A percentile compares a stretch with the other conserved stretches of the same genome.
Conservation (phyloP, 2,797 vertebrate genomes). For the Rhinophrynus dorsalis region DNA sequence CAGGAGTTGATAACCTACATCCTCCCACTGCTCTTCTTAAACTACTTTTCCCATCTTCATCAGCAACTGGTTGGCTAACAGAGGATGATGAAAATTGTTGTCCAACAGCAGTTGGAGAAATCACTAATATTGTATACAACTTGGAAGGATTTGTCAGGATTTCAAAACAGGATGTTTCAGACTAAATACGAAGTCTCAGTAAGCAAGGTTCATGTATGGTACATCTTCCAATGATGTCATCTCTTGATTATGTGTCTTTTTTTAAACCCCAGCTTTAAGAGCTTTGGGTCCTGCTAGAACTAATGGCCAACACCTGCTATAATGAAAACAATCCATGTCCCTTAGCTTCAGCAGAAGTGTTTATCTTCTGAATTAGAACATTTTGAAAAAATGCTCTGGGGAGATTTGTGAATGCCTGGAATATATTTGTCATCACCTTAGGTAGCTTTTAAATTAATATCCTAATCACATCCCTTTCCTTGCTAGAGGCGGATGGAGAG, state of each 20-base stretch:
- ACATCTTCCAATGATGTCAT: slow-evolving; percentile 62
- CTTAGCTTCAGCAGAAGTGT: slow-evolving; percentile 57
- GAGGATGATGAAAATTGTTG: no score
- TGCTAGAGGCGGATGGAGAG: slow-evolving; percentile 30
- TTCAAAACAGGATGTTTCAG: slow-evolving; percentile 63
- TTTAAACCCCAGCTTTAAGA: slow-evolving; percentile 63
- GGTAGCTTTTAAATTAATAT: slow-evolving; percentile 44
- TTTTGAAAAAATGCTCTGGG: slow-evolving; percentile 62
- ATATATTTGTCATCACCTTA: slow-evolving; percentile 49
- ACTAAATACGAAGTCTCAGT: slow-evolving; percentile 57
- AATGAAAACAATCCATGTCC: slow-evolving; percentile 58
- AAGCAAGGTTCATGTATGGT: slow-evolving; percentile 61
- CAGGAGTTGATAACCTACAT: no score
- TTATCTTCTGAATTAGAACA: slow-evolving; percentile 69
- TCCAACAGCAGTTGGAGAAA: no score
- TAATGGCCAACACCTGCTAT: slow-evolving; percentile 62
- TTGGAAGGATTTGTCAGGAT: slow-evolving; percentile 54
- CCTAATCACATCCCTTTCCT: slow-evolving; percentile 27
- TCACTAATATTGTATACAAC: slow-evolving; percentile 54
- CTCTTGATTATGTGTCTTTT: slow-evolving; percentile 61
- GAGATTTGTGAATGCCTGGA: slow-evolving; percentile 58
- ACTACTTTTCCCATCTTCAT: no score
- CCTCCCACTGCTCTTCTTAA: no score
- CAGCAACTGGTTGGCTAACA: no score
- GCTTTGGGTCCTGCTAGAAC: slow-evolving; percentile 58